phyloP scores from a whole-genome alignment of 2,797 vertebrate genomes.

The Diplodus sargus region DNA sequence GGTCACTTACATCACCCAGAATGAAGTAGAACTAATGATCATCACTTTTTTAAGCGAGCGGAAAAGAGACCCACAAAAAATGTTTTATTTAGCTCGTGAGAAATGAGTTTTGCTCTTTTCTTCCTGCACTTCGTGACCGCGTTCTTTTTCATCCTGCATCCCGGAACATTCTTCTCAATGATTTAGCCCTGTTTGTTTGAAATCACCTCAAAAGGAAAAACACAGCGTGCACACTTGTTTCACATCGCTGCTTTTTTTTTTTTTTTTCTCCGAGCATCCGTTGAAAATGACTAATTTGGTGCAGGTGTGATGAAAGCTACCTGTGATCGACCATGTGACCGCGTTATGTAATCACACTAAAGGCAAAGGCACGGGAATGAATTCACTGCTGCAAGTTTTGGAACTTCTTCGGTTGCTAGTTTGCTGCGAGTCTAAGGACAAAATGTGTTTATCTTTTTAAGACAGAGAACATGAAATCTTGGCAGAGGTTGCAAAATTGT shows the following conservation, averaged over 20 bases:
- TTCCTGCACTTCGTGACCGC: neutral
- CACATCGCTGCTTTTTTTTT: conserved; percentile 1
- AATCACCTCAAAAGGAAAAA: neutral
- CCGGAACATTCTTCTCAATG: neutral
- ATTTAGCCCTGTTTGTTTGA: neutral
- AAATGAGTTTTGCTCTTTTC: neutral
- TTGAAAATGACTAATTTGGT: conserved; percentile 13
- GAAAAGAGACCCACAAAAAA: too few relatives aligned
- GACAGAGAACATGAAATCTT: conserved; percentile 18
- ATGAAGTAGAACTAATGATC: neutral
- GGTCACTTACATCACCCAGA: neutral
- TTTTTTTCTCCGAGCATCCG: conserved; percentile 1
- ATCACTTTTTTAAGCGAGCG: neutral
- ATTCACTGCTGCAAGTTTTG: conserved; percentile 2
- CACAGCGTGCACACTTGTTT: neutral
- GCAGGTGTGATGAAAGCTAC: conserved; percentile 44
- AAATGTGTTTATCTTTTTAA: conserved; percentile 22
- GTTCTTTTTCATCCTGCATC: neutral
- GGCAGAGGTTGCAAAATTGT: conserved; percentile 37
- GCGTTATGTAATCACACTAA: conserved; percentile 20
- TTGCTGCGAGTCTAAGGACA: conserved; percentile 23
- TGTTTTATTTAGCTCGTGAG: neutral
- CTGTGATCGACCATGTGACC: conserved; percentile 40
- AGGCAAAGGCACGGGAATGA: conserved; percentile 11
- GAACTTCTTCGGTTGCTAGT: neutral